Conservation (phyloP, 2,113 vertebrate genomes). For the Neofelis nebulosa region DNA sequence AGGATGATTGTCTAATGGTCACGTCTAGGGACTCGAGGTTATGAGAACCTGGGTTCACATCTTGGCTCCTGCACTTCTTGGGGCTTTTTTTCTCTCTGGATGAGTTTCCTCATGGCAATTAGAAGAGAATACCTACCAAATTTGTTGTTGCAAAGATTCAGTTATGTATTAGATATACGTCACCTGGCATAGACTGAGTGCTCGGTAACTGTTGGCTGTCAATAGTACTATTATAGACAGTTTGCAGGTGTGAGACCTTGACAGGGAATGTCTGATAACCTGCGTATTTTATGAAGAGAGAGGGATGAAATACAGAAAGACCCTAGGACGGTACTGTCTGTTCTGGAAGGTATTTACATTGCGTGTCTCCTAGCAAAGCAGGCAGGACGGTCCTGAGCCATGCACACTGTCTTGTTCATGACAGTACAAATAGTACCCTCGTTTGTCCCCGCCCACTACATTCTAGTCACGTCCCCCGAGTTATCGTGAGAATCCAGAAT, state of each 20-base stretch:
- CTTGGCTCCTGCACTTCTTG: neutral
- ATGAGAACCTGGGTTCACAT: neutral
- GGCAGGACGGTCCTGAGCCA: neutral
- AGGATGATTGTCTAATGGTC: neutral
- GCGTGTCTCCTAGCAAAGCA: neutral
- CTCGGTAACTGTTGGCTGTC: neutral
- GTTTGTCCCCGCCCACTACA: neutral
- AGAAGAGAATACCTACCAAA: neutral
- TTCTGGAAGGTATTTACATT: neutral
- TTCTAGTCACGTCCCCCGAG: neutral
- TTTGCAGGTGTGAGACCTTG: neutral
- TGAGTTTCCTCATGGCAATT: neutral
- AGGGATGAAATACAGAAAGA: neutral
- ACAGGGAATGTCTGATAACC: neutral
- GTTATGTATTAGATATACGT: neutral
- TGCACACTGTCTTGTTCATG: neutral
- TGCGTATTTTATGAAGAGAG: neutral
- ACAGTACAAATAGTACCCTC: accelerated
- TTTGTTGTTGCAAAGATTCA: neutral
- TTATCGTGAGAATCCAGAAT: neutral
- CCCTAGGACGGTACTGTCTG: neutral
- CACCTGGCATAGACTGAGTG: no score
- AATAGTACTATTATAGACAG: neutral
- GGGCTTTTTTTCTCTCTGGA: neutral
- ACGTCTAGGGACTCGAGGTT: neutral